phyloP scores from a whole-genome alignment of 2,113 vertebrate species.

The Seriola aureovittata region DNA sequence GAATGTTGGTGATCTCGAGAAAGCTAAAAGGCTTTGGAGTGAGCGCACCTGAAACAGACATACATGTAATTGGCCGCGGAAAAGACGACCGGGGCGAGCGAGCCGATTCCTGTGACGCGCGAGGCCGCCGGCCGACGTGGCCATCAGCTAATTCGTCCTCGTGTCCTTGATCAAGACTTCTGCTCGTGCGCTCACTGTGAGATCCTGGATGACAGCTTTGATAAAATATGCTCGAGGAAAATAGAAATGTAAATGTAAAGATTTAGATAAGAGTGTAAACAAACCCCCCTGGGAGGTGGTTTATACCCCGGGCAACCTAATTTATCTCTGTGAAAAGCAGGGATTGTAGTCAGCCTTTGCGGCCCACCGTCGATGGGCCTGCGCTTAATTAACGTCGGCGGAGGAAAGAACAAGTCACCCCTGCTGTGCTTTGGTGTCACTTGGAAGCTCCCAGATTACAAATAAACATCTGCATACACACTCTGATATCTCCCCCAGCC shows the following conservation, averaged over 20 bases:
- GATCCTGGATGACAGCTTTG: background rate
- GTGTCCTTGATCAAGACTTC: slow-evolving; percentile 19
- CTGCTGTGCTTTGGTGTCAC: slow-evolving; percentile 65
- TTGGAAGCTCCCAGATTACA: slow-evolving; percentile 46
- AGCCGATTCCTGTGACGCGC: background rate
- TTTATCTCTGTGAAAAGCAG: slow-evolving; percentile 42
- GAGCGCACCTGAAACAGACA: slow-evolving; percentile 6
- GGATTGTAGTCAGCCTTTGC: background rate
- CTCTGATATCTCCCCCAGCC: slow-evolving; percentile 27
- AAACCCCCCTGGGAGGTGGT: background rate
- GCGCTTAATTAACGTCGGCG: slow-evolving; percentile 56
- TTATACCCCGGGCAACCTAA: background rate
- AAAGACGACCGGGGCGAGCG: background rate
- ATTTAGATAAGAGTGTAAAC: slow-evolving; percentile 45
- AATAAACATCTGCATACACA: slow-evolving; percentile 44
- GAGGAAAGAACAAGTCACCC: slow-evolving; percentile 42
- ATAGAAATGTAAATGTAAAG: background rate
- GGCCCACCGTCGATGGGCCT: slow-evolving; percentile 24
- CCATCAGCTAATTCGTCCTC: slow-evolving; percentile 1
- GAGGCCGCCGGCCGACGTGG: background rate
- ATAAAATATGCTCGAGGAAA: slow-evolving; percentile 1
- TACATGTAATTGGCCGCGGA: background rate
- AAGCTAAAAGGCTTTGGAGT: slow-evolving; percentile 6
- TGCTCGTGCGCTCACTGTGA: background rate
- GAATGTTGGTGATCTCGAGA: background rate